phyloP scores from a whole-genome alignment of 2,113 vertebrate species.

The Oreochromis tanganicae region DNA sequence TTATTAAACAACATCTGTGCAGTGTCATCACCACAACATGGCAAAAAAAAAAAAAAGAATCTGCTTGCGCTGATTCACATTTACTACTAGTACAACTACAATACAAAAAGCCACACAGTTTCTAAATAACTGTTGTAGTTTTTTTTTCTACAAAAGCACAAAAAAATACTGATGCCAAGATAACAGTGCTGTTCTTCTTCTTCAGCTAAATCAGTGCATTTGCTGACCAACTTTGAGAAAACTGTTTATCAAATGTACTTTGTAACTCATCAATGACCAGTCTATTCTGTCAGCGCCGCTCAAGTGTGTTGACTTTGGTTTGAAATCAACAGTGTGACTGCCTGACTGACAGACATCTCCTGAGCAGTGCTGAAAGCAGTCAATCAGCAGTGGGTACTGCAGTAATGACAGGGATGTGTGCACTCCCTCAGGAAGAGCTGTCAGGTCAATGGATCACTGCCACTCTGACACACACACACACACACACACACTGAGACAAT shows the following conservation, averaged over 20 bases:
- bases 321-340: slow-evolving; percentile 52
- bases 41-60: background rate
- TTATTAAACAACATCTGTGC: background rate
- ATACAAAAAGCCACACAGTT: background rate
- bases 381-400: slow-evolving; percentile 60
- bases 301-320: slow-evolving; percentile 41
- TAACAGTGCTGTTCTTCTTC: background rate
- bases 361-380: slow-evolving; percentile 61
- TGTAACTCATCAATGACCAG: slow-evolving; percentile 13
- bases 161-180: background rate
- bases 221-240: background rate
- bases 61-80: background rate
- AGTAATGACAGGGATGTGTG: slow-evolving; percentile 65
- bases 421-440: slow-evolving; percentile 65
- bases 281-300: slow-evolving; percentile 14
- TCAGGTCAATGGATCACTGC: slow-evolving; percentile 73
- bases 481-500: slow-evolving; percentile 26
- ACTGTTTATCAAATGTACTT: slow-evolving; percentile 1
- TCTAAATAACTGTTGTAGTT: background rate
- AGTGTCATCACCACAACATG: background rate
- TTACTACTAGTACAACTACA: background rate
- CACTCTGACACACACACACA: slow-evolving; percentile 42
- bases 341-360: slow-evolving; percentile 48
- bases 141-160: background rate
- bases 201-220: slow-evolving; percentile 8